Percentiles rank a stretch among this genome's conserved stretches.
Conservation (phyloP, 2,888 invertebrate species). For the Molorchus minor region DNA sequence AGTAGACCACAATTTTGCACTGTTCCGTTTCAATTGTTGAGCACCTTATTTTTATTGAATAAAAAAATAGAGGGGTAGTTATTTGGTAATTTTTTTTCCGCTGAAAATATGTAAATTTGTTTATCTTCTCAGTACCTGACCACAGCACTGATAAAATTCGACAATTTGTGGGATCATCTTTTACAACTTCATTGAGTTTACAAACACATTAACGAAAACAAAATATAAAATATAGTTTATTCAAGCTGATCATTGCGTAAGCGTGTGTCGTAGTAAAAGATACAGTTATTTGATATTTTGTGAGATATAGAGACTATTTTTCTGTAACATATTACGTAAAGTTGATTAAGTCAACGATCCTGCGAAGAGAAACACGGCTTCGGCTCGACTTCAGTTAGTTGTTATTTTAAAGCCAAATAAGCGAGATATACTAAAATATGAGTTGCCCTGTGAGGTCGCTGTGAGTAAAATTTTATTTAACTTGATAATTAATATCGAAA, state of each 20-base stretch:
- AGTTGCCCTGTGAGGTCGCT: constrained; percentile 51
- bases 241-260: constrained; percentile 13
- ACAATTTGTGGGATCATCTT: no score
- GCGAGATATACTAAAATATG: constrained; percentile 46
- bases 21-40: no score
- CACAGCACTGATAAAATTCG: no score
- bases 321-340: constrained; percentile 42
- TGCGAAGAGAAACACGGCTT: constrained; percentile 31
- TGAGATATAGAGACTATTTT: constrained; percentile 41
- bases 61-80: no score
- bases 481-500: constrained; percentile 9
- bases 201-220: background rate
- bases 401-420: constrained; percentile 44
- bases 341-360: constrained; percentile 42
- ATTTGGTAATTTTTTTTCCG: no score
- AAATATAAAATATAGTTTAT: background rate
- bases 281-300: constrained; percentile 40
- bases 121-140: no score
- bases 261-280: constrained; percentile 2
- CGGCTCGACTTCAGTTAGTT: constrained; percentile 38
- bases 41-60: no score
- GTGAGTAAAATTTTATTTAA: constrained; percentile 43
- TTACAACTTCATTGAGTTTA: no score
- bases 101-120: no score
- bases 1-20: no score